A percentile compares a stretch with the other conserved stretches of the same genome.
Evolutionary conservation across 2,113 vertebrate genomes (phyloP).

Genomic region (Neotoma lepida): DNA sequence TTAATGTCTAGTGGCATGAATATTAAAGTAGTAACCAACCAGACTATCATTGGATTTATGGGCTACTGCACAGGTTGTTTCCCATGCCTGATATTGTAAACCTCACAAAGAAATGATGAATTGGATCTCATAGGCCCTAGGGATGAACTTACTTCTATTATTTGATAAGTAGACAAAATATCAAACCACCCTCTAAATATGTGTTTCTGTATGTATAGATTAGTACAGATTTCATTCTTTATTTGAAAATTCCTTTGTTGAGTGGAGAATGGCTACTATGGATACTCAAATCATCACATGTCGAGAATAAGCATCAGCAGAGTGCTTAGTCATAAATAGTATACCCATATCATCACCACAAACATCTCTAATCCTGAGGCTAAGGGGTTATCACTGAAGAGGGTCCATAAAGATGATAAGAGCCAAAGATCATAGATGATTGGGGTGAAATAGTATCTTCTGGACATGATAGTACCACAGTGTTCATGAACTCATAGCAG

Average conservation of each 20-base stretch:
- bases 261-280: background rate
- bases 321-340: background rate
- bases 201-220: background rate
- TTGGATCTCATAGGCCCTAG: background rate
- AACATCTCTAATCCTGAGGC: background rate
- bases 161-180: background rate
- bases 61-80: background rate
- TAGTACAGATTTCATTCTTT: background rate
- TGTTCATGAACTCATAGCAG: background rate
- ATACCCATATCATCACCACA: background rate
- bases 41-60: background rate
- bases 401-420: background rate
- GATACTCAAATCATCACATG: no score
- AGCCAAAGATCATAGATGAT: background rate
- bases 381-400: background rate
- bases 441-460: background rate
- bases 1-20: background rate
- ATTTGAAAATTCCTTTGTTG: background rate
- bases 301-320: background rate
- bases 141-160: background rate
- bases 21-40: background rate
- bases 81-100: background rate
- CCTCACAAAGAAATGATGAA: background rate
- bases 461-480: background rate
- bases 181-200: background rate